phyloP scores from a whole-genome alignment of 2,113 vertebrate genomes.

The Oryzias melastigma region DNA sequence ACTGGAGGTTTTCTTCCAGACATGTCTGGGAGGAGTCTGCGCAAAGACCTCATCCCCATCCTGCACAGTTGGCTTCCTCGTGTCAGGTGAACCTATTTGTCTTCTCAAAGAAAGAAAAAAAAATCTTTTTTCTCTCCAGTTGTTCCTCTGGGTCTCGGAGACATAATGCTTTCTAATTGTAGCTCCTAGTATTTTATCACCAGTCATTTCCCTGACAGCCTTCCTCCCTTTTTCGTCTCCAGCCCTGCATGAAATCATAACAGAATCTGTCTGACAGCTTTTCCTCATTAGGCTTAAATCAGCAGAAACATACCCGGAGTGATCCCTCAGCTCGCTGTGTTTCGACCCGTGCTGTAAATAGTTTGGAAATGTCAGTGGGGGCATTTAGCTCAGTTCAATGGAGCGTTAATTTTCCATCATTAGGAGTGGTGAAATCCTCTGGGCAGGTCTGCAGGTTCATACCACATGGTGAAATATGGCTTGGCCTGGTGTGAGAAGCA shows the following conservation, averaged over 20 bases:
- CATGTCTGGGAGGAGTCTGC: slow-evolving; percentile 70
- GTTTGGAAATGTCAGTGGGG: slow-evolving; percentile 48
- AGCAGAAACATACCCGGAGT: slow-evolving; percentile 46
- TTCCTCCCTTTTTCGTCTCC: slow-evolving; percentile 25
- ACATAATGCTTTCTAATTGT: slow-evolving; percentile 41
- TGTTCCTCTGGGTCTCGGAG: slow-evolving; percentile 15
- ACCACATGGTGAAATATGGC: slow-evolving; percentile 64
- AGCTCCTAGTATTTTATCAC: slow-evolving; percentile 36
- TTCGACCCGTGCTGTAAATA: slow-evolving; percentile 41
- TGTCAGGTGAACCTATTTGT: slow-evolving; percentile 40
- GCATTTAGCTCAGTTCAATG: slow-evolving; percentile 56
- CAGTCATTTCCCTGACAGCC: slow-evolving; percentile 29
- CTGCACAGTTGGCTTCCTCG: slow-evolving; percentile 22
- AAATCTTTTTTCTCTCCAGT: background rate
- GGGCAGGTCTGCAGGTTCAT: slow-evolving; percentile 53
- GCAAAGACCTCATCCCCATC: slow-evolving; percentile 35
- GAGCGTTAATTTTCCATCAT: slow-evolving; percentile 76
- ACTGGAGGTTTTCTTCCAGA: slow-evolving; percentile 57
- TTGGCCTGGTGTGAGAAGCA: slow-evolving; percentile 56
- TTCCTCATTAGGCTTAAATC: slow-evolving; percentile 50
- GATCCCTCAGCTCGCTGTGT: slow-evolving; percentile 33
- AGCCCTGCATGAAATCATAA: slow-evolving; percentile 37
- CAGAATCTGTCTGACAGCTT: slow-evolving; percentile 46
- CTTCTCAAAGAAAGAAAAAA: slow-evolving; percentile 6
- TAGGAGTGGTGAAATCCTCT: slow-evolving; percentile 56